phyloP scores from a whole-genome alignment of 2,888 invertebrate genomes.

The Aspidiotus rigidus region DNA sequence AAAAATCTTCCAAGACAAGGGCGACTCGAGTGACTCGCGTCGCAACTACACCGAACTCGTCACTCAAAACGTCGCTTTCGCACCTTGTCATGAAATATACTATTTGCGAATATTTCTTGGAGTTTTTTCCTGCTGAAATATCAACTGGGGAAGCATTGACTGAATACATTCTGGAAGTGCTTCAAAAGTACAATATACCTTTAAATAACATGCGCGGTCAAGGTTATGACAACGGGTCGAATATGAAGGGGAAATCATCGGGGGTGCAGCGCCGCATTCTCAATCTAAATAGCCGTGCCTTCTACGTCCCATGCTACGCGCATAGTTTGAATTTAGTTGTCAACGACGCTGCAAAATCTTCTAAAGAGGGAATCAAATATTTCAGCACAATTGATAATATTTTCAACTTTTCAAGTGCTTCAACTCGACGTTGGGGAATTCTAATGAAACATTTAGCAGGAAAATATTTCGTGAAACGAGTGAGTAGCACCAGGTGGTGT shows the following conservation, averaged over 20 bases:
- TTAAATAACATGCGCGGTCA: conserved; percentile 25
- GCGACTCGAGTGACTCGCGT: too few species aligned
- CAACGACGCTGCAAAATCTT: conserved; percentile 24
- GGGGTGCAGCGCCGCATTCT: conserved; percentile 27
- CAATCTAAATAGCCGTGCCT: conserved; percentile 19
- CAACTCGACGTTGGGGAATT: too few species aligned
- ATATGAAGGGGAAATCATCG: conserved; percentile 17
- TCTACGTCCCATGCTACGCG: conserved; percentile 25
- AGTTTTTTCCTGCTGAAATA: conserved; percentile 18
- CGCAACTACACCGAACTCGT: too few species aligned
- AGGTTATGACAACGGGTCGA: conserved; percentile 25
- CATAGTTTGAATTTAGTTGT: conserved; percentile 30
- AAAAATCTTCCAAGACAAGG: too few species aligned
- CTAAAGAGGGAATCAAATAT: not conserved
- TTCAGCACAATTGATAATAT: too few species aligned
- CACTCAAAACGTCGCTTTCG: too few species aligned
- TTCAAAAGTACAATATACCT: conserved; percentile 7
- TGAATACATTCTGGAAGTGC: conserved; percentile 8
- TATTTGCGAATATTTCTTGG: conserved; percentile 13
- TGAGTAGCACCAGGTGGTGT: too few species aligned
- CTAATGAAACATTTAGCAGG: too few species aligned
- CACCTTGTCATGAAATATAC: too few species aligned
- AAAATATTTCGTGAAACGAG: too few species aligned
- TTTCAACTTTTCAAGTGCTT: too few species aligned
- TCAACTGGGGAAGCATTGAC: conserved; percentile 16